Evolutionary conservation across 2,888 invertebrate species (phyloP), one percentile per base, ranked within the genome.

Genomic region (Mycogona germanica): DNA sequence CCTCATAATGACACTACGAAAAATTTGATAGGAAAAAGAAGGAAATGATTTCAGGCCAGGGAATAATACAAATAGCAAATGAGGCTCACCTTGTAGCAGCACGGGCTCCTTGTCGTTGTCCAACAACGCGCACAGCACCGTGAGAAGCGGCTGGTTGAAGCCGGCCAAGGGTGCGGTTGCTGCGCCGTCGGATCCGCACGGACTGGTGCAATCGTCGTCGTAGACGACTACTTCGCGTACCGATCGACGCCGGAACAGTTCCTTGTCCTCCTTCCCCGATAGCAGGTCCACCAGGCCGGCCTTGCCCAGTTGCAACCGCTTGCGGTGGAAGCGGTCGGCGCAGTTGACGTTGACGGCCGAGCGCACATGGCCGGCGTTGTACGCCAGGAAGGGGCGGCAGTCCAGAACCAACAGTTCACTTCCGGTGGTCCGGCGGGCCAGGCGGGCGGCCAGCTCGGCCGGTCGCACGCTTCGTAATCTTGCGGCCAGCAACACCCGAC

Each of bases 321-420:
- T 73, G 55, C 80, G 73, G 65, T 80, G 81, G 67, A 81, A 79
- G 45, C 81, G 73, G 66, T 82, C 82, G 32, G 79, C 76, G 65
- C 82, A 82, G 67, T 81, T 81, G 58, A 83, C 76, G 68, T 83
- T 83, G 63, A 80, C 76, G 25, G 80, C 78, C 37, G 80, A 81
- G 55, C 74, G 71, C 59, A 83, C 77, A 68, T 83, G 83, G 65
- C 77, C 77, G 59, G 77, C 73, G 66, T 82, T 82, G 71, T 78
- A 82, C 55, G 79, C 76, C 60, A 82, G 76, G 67, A 82, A 82
- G 2, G 82, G 77, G 44, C 82, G 74, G 66, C 81, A 80, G 66
- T 82, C 82, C 50, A 82, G 67, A 6, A 81, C 66, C 17, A 80
- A 70, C 21, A 52, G 19, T 17, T 60, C 53, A 38, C 51, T n/a